Evolutionary conservation across 53 echinoderm and acorn worm genomes (phyloP), one percentile per base, ranked within the genome.

Genomic region (Hippasteria phrygiana): DNA sequence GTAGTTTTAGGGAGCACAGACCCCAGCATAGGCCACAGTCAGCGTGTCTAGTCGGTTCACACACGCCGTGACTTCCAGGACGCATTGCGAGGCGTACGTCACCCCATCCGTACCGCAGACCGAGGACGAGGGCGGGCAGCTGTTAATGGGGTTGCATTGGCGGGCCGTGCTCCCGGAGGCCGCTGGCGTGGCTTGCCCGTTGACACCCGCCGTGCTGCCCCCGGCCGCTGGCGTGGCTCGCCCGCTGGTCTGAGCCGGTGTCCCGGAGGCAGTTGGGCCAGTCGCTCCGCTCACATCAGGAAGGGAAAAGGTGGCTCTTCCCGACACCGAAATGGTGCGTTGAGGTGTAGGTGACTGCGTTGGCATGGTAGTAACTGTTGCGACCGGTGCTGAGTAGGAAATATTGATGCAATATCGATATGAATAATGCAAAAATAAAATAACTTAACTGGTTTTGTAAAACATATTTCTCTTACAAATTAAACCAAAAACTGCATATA

Each of bases 61-160:
- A 37, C 75, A 75, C 75, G 75, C 75, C 11, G 33, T 32, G 2
- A 75, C 75, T 14, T 75, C 75, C 47, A 75, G 75, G 45, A 75
- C 33, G 75, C 75, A 75, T 50, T 75, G 75, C 27, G 75, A 75
- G 8, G 35, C 26, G 50, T 75, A 75, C 17, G 75, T 75, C 8
- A 8, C 8, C 50, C 75, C 75, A 50, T 75, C 75, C 50, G 75
- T 75, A 28, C 75, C 75, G 32, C 75, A 75, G 9, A 75, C 75
- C 12, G 37, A 13, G 2, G 75, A 75, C 12, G 75, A 75, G 1
- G 75, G 75, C 33, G 29, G 13, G 50, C 75, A 75, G 75, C 50
- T 75, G 31, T 75, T 2, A 12, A 48, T 13, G 47, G 18, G 0
- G 75, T 28, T 0, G 50, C 75, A 75, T 50, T 47, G 75, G 37